Evolutionary conservation across 2,888 invertebrate species (phyloP).

Genomic region (Brenthis daphne): DNA sequence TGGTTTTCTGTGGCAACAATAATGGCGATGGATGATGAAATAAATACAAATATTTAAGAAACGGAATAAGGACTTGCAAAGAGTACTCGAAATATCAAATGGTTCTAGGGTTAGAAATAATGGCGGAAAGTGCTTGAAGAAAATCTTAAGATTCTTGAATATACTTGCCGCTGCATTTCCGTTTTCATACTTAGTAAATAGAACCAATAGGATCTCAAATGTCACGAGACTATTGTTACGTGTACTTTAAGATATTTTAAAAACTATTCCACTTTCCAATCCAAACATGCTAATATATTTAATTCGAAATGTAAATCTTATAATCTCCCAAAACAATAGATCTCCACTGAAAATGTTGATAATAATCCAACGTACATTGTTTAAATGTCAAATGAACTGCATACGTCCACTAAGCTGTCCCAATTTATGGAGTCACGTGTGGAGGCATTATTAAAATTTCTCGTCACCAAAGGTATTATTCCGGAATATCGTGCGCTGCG

Average conservation of each 20-base stretch:
- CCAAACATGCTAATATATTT: too few relatives aligned
- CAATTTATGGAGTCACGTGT: background rate
- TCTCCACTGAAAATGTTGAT: too few relatives aligned
- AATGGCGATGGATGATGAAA: background rate
- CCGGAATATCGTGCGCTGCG: conserved; percentile 57
- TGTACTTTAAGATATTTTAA: too few relatives aligned
- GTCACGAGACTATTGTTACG: too few relatives aligned
- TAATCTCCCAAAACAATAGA: too few relatives aligned
- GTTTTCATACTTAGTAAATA: conserved; percentile 2
- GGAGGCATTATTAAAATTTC: conserved; percentile 49
- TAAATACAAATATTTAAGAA: background rate
- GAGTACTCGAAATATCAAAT: background rate
- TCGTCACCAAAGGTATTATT: conserved; percentile 52
- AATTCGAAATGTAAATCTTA: too few relatives aligned
- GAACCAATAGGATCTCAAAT: too few relatives aligned
- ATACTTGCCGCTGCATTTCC: background rate
- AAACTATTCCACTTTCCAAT: too few relatives aligned
- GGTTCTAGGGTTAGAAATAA: conserved; percentile 1
- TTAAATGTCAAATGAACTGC: conserved; percentile 7
- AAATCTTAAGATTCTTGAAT: conserved; percentile 1
- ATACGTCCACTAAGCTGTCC: conserved; percentile 21
- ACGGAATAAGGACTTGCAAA: background rate
- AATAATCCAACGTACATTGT: conserved; percentile 5
- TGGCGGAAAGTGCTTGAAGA: conserved; percentile 1
- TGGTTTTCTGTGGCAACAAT: conserved; percentile 7